Evolutionary conservation across 2,797 vertebrate genomes (phyloP).

Genomic region (Vespertilio murinus): DNA sequence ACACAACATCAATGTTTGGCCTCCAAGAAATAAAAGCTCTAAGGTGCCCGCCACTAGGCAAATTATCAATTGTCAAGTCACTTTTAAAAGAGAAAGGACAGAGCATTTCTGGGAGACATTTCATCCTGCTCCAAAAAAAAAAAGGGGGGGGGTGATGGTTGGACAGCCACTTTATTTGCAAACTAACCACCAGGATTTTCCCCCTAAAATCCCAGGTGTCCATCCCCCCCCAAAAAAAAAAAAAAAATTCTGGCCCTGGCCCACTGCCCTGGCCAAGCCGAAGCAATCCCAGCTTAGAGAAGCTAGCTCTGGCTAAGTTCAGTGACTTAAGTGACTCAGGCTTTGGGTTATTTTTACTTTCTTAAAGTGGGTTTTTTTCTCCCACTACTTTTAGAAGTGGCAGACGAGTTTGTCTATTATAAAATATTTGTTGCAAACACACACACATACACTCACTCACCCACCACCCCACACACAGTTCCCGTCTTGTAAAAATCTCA

Average conservation of each 20-base stretch:
- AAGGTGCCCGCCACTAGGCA: slow-evolving; percentile 75
- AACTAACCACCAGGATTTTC: background rate
- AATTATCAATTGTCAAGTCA: slow-evolving; percentile 81
- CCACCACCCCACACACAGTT: slow-evolving; percentile 54
- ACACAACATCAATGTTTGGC: slow-evolving; percentile 83
- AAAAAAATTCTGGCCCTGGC: background rate
- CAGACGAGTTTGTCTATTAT: slow-evolving; percentile 74
- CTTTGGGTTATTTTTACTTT: slow-evolving; percentile 75
- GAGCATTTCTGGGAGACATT: slow-evolving; percentile 26
- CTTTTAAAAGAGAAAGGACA: slow-evolving; percentile 35
- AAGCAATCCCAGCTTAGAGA: background rate
- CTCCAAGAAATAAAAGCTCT: slow-evolving; percentile 82
- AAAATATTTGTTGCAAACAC: slow-evolving; percentile 75
- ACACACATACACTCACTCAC: slow-evolving; percentile 4
- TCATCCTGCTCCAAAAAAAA: background rate
- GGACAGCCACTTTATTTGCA: background rate
- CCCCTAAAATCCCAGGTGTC: background rate
- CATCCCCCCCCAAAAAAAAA: background rate
- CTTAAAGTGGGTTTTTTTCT: background rate
- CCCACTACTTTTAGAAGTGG: slow-evolving; percentile 75
- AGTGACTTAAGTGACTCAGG: slow-evolving; percentile 69
- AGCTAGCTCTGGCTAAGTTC: slow-evolving; percentile 33
- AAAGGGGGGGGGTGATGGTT: background rate
- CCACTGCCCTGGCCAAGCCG: background rate
- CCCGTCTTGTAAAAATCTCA: slow-evolving; percentile 40